phyloP scores from a whole-genome alignment of 2,113 vertebrate genomes.

The Erpornis zantholeuca region DNA sequence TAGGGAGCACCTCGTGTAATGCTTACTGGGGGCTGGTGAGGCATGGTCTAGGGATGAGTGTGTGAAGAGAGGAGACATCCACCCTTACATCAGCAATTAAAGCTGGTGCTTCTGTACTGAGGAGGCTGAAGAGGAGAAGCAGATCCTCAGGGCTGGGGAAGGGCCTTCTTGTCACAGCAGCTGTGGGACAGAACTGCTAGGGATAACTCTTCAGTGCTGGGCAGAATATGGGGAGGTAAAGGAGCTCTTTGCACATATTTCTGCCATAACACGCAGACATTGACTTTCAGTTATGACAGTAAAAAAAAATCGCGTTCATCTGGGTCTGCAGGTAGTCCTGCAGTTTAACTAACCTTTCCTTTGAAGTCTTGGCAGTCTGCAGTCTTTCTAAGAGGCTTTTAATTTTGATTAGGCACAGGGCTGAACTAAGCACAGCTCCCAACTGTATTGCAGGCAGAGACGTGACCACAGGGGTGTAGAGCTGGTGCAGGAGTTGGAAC shows the following conservation, averaged over 20 bases:
- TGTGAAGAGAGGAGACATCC: neutral
- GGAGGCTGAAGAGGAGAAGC: neutral
- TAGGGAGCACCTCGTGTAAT: neutral
- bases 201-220: neutral
- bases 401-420: conserved; percentile 1
- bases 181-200: neutral
- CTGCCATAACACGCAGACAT: accelerated
- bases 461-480: accelerated
- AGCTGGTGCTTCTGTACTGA: neutral
- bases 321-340: neutral
- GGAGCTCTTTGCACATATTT: neutral
- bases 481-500: neutral
- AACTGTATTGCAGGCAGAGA: neutral
- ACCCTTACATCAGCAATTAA: neutral
- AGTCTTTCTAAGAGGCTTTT: conserved; percentile 1
- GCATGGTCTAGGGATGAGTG: neutral
- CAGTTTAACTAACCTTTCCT: conserved; percentile 18
- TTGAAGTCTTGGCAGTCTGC: conserved; percentile 10
- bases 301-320: neutral
- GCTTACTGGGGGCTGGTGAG: neutral
- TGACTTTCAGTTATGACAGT: neutral
- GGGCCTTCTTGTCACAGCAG: neutral
- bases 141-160: neutral
- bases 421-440: neutral
- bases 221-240: neutral